Evolutionary conservation across 2,113 vertebrate species (phyloP), one percentile per base, ranked within the genome.

Genomic region (Pycnonotus jocosus): DNA sequence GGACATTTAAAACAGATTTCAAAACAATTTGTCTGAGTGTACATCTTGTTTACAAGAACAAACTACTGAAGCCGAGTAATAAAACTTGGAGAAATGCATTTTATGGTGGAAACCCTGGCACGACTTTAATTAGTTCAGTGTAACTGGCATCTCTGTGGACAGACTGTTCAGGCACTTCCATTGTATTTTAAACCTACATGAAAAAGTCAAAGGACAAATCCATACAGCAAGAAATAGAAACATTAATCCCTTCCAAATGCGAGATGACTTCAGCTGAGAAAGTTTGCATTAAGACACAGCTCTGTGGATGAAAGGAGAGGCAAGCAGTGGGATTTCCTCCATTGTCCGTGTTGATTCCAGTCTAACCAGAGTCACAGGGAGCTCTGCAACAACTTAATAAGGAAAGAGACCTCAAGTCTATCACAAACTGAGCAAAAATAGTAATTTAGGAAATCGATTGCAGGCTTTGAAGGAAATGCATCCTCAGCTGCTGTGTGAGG

Each of bases 101-200:
- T 95, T 90, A 62, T 66, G 93, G 81, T 83, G 93, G 93, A 88
- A 97, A 96, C 62, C 51, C 68, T 96, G 94, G 92, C 93, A 93
- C 6, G 4, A 54, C 50, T 95, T 90, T 95, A 97, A 95, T 87
- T 92, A 92, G 74, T 88, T 66, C 42, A 86, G 81, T 20, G 72
- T 58, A 80, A 84, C 51, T 14, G 12, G 64, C 93, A 88, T 66
- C 82, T 78, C 91, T 76, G 83, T 33, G 77, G 69, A 72, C 79
- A 71, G 68, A 44, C 51, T 86, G 82, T 61, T 90, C 90, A 86
- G 79, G 45, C 71, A 81, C 58, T 92, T 81, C 35, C 79, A 85
- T 84, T n/a, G 62, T 78, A 48, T 96, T 95, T 90, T 68, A 95
- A 96, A 91, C 44, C 44, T 70, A 69, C 66, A 80, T 30, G 30